Evolutionary conservation across 2,888 invertebrate species (phyloP), one percentile per base, ranked within the genome.

Genomic region (Papilio elwesi): DNA sequence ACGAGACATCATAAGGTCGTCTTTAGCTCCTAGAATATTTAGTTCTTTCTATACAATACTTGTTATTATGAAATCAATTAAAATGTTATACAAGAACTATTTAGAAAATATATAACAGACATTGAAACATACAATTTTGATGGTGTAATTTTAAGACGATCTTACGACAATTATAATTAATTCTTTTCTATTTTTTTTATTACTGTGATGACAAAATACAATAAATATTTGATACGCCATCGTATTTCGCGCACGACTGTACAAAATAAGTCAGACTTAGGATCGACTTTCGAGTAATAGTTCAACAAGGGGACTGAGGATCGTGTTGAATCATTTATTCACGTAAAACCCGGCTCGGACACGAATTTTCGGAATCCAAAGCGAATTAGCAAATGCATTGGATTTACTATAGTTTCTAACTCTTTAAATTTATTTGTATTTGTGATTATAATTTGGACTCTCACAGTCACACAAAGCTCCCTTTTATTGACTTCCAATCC

Each of bases 371-470:
- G 64, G 75, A 65, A 52, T 74, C 70, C 73, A 73, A 74, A 73
- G 53, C 73, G 66, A 68, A 67, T 73, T 68, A 66, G 74, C 53
- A 47, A 64, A 65, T 70, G 52, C 36, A 70, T 52, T 53, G 8
- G 63, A 64, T 55, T 55, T 36, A 55, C 55, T 57, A 36, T 12
- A 36, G 36, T 36, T 36, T 11, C 57, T 26, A 12, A 1, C 13
- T 57, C 2, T 57, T 5, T 7, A 43, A 43, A 6, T 43, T 6
- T 7, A 9, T 43, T 43, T 43, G 9, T 43, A 13, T 57, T 38
- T 57, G 6, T 13, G 36, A 38, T 15, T 48, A 47, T 10, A 63
- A 47, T 63, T 63, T 87, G 85, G 87, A 87, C 86, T n/a, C 0
- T 13, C 2, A n/a, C n/a, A 38, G 38, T 36, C 36, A 57, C 38